These are phyloP conservation scores for Drosophila prostipennis DNA, from an alignment of 2,888 invertebrate genomes.

Conservation along the genomic window DNA sequence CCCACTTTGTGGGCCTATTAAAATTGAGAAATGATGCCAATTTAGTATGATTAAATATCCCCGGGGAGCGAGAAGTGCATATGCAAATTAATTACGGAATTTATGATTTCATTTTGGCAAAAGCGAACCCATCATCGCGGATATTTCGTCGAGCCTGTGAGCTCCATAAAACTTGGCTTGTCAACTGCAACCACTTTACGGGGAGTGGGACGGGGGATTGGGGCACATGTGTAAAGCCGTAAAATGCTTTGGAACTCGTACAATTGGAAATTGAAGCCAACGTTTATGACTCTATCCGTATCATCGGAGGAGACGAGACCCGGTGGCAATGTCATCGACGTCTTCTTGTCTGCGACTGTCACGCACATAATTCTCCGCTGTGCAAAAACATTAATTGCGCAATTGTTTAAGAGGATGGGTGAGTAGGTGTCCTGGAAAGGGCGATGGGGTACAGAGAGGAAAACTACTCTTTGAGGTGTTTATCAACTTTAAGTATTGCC, in stretches of 20 bases:
- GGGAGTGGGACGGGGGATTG: not conserved
- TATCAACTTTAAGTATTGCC: too few species aligned
- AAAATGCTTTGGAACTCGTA: conserved; percentile 55
- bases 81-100: conserved; percentile 78
- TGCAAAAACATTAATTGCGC: conserved; percentile 73
- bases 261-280: conserved; percentile 66
- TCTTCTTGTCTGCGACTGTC: conserved; percentile 64
- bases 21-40: conserved; percentile 78
- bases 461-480: not conserved
- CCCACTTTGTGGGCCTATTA: conserved; percentile 48
- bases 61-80: conserved; percentile 42
- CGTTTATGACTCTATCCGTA: conserved; percentile 74
- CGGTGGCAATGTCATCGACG: conserved; percentile 43
- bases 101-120: conserved; percentile 69
- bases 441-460: not conserved
- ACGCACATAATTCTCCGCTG: conserved; percentile 69
- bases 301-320: conserved; percentile 24
- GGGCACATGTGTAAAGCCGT: conserved; percentile 74
- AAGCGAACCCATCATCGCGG: conserved; percentile 28
- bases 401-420: conserved; percentile 56
- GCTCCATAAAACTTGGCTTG: conserved; percentile 60
- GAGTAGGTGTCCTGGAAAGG: conserved; percentile 2
- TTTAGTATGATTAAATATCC: conserved; percentile 54
- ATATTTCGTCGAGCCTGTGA: conserved; percentile 49
- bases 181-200: conserved; percentile 41